These are phyloP conservation scores for Hydrozoanthus tunicans DNA, from an alignment of 64 coral and sea anemone species.

Conservation along the genomic window DNA sequence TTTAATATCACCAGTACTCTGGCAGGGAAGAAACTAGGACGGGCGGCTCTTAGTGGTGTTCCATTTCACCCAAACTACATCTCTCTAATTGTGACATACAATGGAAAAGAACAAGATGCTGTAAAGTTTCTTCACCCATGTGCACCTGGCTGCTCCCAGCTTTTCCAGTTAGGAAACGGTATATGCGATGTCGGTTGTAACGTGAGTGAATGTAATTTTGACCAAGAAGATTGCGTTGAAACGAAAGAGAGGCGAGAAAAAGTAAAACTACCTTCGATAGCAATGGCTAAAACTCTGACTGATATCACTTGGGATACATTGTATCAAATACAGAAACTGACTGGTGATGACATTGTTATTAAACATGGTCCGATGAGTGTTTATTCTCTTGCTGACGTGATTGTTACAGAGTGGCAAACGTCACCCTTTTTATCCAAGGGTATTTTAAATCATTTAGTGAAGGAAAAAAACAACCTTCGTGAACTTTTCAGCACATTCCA, in stretches of 20 bases:
- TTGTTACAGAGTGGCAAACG: slow-evolving; percentile 28
- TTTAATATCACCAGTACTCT: slow-evolving; percentile 61
- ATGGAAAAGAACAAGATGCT: slow-evolving; percentile 43
- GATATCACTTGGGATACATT: slow-evolving; percentile 24
- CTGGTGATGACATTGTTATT: slow-evolving; percentile 31
- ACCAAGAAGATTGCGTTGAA: slow-evolving; percentile 31
- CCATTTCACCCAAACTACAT: slow-evolving; percentile 29
- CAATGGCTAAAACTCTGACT: background rate
- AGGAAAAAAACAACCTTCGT: background rate
- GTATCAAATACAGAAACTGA: slow-evolving; percentile 58
- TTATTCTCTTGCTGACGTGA: slow-evolving; percentile 34
- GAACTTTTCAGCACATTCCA: background rate
- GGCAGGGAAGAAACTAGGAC: slow-evolving; percentile 43
- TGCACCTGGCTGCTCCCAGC: slow-evolving; percentile 47
- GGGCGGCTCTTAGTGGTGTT: background rate
- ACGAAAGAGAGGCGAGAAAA: background rate
- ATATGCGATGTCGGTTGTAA: slow-evolving; percentile 11
- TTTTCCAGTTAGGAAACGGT: slow-evolving; percentile 45
- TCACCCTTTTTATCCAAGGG: slow-evolving; percentile 7
- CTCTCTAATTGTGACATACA: background rate
- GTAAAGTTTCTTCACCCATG: slow-evolving; percentile 40
- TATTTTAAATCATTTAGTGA: slow-evolving; percentile 20
- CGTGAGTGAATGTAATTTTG: slow-evolving; percentile 33
- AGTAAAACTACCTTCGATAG: slow-evolving; percentile 1
- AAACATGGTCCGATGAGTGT: slow-evolving; percentile 66